phyloP scores from a whole-genome alignment of 1,140 invertebrate genomes.

The Nephotettix cincticeps region DNA sequence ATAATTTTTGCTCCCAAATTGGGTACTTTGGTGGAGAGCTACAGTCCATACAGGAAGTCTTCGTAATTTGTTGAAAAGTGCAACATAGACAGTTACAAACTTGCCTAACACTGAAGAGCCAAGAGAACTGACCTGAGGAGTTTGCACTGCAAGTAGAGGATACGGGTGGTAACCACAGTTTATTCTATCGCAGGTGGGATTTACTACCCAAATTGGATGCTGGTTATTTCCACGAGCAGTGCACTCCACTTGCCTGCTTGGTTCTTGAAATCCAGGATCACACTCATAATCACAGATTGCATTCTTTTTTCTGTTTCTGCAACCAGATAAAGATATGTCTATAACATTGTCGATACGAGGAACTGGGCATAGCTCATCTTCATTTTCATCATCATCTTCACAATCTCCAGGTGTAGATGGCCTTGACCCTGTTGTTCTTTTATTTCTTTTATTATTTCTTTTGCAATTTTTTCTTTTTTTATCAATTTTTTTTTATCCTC shows the following conservation, averaged over 20 bases:
- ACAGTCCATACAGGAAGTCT: slow-evolving; percentile 22
- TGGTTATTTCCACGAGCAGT: not conserved
- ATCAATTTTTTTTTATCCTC: slow-evolving; percentile 14
- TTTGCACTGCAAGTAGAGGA: slow-evolving; percentile 13
- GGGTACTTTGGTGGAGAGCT: slow-evolving; percentile 1
- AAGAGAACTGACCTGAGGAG: not conserved
- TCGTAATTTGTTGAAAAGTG: slow-evolving; percentile 7
- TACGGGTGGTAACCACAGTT: not conserved
- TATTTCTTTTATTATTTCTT: not conserved
- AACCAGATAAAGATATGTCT: not conserved
- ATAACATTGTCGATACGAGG: not conserved
- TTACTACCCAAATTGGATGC: not conserved
- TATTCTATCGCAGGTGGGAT: not conserved
- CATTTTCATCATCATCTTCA: slow-evolving; percentile 17
- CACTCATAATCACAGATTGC: slow-evolving; percentile 16
- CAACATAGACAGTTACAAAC: slow-evolving; percentile 21
- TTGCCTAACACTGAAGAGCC: not conserved
- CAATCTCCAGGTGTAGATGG: not conserved
- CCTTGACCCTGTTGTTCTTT: not conserved
- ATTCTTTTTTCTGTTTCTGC: not conserved
- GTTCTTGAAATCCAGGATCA: slow-evolving; percentile 20
- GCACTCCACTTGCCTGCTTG: not conserved
- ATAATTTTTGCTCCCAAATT: not conserved
- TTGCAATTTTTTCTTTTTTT: slow-evolving; percentile 9
- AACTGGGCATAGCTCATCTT: not conserved